These are phyloP conservation scores for Polydrusus cervinus DNA, from an alignment of 2,888 invertebrate species.

Conservation along the genomic window DNA sequence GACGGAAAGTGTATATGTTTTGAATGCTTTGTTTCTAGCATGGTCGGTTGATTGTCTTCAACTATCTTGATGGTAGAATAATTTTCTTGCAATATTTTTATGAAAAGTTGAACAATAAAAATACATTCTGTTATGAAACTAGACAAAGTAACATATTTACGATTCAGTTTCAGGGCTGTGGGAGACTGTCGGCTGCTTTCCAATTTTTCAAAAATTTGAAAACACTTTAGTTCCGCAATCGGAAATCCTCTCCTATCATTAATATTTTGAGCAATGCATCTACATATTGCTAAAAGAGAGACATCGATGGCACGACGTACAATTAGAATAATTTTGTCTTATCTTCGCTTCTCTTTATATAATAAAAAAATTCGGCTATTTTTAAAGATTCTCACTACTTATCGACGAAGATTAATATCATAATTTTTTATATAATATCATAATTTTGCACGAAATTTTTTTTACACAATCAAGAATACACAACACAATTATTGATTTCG, in stretches of 20 bases:
- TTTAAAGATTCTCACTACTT: too few relatives aligned
- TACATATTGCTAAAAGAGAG: slow-evolving; percentile 51
- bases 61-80: slow-evolving; percentile 46
- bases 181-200: slow-evolving; percentile 52
- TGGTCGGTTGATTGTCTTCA: slow-evolving; percentile 50
- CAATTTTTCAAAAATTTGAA: slow-evolving; percentile 55
- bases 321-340: background rate
- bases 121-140: slow-evolving; percentile 52
- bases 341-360: slow-evolving; percentile 46
- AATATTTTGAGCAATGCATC: slow-evolving; percentile 56
- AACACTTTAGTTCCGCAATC: slow-evolving; percentile 55
- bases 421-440: too few relatives aligned
- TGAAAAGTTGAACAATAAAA: slow-evolving; percentile 53
- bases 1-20: slow-evolving; percentile 54
- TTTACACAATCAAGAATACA: too few relatives aligned
- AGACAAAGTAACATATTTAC: slow-evolving; percentile 56
- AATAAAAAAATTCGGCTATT: slow-evolving; percentile 46
- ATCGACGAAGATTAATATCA: too few relatives aligned
- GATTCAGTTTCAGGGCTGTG: slow-evolving; percentile 54
- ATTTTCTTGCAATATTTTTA: slow-evolving; percentile 45
- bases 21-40: slow-evolving; percentile 50
- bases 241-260: slow-evolving; percentile 54
- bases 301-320: too few relatives aligned
- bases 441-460: too few relatives aligned
- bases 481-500: too few relatives aligned